phyloP scores from a whole-genome alignment of 2,888 invertebrate species.

The Cordilura impudica region DNA sequence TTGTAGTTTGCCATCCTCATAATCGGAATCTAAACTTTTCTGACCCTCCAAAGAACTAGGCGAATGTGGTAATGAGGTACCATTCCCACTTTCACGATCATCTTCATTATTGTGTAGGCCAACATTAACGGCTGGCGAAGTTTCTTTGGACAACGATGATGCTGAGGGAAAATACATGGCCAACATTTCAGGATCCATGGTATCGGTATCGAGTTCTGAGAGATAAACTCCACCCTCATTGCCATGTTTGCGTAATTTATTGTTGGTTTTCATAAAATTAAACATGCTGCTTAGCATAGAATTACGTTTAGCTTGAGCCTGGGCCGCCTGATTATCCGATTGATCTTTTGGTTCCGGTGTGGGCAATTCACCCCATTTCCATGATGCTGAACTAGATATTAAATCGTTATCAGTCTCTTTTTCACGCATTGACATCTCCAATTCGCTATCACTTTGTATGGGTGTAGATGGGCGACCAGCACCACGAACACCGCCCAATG shows the following conservation, averaged over 20 bases:
- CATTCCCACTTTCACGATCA: slow-evolving; percentile 97
- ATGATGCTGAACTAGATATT: slow-evolving; percentile 79
- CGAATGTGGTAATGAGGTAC: slow-evolving; percentile 95
- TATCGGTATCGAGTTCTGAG: slow-evolving; percentile 90
- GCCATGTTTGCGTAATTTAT: slow-evolving; percentile 81
- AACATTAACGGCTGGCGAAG: slow-evolving; percentile 37
- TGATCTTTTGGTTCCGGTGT: slow-evolving; percentile 70
- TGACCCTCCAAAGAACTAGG: slow-evolving; percentile 91
- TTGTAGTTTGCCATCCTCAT: slow-evolving; percentile 84
- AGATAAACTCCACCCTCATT: slow-evolving; percentile 87
- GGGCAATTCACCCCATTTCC: slow-evolving; percentile 95
- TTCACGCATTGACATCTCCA: slow-evolving; percentile 82
- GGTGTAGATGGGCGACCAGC: slow-evolving; percentile 89
- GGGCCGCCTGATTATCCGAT: slow-evolving; percentile 67
- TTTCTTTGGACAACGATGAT: slow-evolving; percentile 62
- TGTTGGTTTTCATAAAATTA: slow-evolving; percentile 91
- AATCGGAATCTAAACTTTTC: slow-evolving; percentile 89
- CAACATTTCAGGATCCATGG: slow-evolving; percentile 94
- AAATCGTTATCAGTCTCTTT: slow-evolving; percentile 74
- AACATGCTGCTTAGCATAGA: slow-evolving; percentile 95
- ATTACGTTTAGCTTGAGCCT: slow-evolving; percentile 76
- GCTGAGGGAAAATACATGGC: slow-evolving; percentile 88
- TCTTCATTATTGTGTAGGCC: slow-evolving; percentile 81
- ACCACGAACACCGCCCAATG: slow-evolving; percentile 79
- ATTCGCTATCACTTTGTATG: slow-evolving; percentile 95